phyloP scores from a whole-genome alignment of 2,113 vertebrate genomes.

The Neodon shergylaensis region DNA sequence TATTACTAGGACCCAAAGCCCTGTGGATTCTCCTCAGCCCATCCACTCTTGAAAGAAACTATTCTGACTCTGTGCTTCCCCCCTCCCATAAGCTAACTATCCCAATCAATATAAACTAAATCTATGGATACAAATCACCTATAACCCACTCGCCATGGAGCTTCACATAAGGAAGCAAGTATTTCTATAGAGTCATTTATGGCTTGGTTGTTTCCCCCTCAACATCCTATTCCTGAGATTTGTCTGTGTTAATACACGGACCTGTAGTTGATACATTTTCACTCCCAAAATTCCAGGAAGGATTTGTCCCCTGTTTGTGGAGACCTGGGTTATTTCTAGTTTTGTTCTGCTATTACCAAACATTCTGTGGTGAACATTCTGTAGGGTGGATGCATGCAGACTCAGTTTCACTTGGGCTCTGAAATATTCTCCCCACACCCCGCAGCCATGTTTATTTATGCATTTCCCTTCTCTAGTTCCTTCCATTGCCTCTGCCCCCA shows the following conservation, averaged over 20 bases:
- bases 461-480: neutral
- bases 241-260: rapidly evolving
- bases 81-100: neutral
- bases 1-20: neutral
- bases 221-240: neutral
- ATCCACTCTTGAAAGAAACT: neutral
- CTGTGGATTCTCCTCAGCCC: neutral
- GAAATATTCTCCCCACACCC: too few relatives aligned
- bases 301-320: too few relatives aligned
- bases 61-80: neutral
- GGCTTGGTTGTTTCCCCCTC: neutral
- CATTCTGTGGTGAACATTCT: neutral
- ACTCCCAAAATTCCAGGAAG: neutral
- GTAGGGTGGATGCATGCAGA: rapidly evolving
- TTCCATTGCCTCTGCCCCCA: neutral
- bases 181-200: neutral
- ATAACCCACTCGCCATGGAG: neutral
- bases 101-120: neutral
- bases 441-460: rapidly evolving
- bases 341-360: neutral
- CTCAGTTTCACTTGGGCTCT: neutral
- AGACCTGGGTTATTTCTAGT: neutral
- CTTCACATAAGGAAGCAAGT: neutral
- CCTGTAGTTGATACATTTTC: neutral
- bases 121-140: neutral